Conservation (phyloP, 2,797 vertebrate genomes). For the Gorsachius magnificus region DNA sequence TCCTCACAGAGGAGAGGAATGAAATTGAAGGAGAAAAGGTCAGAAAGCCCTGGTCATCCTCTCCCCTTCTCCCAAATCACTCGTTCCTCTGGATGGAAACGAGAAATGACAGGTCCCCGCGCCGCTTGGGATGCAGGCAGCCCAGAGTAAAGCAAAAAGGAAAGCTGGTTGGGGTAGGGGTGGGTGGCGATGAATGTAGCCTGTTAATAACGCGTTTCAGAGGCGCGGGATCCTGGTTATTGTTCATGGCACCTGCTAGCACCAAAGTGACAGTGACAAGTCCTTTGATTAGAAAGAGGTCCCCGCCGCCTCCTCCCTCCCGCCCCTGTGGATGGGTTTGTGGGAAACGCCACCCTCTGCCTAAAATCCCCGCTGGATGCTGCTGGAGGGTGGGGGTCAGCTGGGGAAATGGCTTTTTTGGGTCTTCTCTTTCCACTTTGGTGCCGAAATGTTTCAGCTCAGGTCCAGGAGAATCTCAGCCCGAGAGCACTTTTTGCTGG, state of each 20-base stretch:
- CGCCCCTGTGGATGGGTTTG: accelerated
- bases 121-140: slow-evolving; percentile 41
- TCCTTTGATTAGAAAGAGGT: slow-evolving; percentile 23
- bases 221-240: not conserved
- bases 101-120: slow-evolving; percentile 77
- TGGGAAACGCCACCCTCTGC: not conserved
- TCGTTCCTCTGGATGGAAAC: slow-evolving; percentile 78
- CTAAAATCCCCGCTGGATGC: not conserved
- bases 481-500: not conserved
- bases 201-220: not conserved
- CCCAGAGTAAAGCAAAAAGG: not conserved
- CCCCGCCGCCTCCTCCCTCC: not conserved
- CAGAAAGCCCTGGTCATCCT: slow-evolving; percentile 82
- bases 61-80: slow-evolving; percentile 77
- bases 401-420: not conserved
- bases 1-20: slow-evolving; percentile 65
- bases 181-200: not conserved
- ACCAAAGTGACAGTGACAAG: slow-evolving; percentile 41
- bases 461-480: not conserved
- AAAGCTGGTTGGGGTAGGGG: not conserved
- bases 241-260: slow-evolving; percentile 22
- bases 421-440: not conserved
- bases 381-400: not conserved
- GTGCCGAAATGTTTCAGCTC: not conserved
- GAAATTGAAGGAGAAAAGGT: slow-evolving; percentile 91